phyloP scores from a whole-genome alignment of 1,140 invertebrate genomes.

The Zaprionus lachaisei region DNA sequence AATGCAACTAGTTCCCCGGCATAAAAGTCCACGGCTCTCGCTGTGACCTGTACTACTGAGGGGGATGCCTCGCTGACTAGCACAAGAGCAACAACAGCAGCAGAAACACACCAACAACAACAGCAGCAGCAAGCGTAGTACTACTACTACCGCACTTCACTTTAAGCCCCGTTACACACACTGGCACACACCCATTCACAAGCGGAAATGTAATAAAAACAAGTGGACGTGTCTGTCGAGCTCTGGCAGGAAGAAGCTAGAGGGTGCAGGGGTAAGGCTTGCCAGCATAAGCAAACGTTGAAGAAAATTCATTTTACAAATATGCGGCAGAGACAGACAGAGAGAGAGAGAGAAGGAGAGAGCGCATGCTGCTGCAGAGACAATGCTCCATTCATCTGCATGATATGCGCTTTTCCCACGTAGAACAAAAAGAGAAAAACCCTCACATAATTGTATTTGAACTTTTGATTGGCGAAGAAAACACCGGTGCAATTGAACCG shows the following conservation, averaged over 20 bases:
- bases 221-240: conserved; percentile 44
- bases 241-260: neutral
- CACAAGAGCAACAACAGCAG: conserved; percentile 16
- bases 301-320: conserved; percentile 66
- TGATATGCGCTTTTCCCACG: conserved; percentile 1
- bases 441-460: conserved; percentile 5
- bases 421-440: neutral
- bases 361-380: neutral
- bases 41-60: conserved; percentile 15
- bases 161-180: conserved; percentile 39
- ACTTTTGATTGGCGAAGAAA: neutral
- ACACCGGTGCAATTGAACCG: too few species aligned
- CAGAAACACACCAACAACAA: conserved; percentile 13
- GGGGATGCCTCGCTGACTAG: conserved; percentile 41
- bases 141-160: conserved; percentile 39
- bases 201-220: conserved; percentile 67
- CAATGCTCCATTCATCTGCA: conserved; percentile 13
- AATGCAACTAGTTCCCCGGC: conserved; percentile 75
- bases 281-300: conserved; percentile 21
- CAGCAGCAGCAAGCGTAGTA: conserved; percentile 3
- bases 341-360: neutral
- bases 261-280: neutral
- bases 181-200: conserved; percentile 32
- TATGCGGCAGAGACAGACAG: conserved; percentile 36
- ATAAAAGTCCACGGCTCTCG: conserved; percentile 51